Evolutionary conservation across 2,113 vertebrate genomes (phyloP), one percentile per base, ranked within the genome.

Genomic region (Nipponia nippon): DNA sequence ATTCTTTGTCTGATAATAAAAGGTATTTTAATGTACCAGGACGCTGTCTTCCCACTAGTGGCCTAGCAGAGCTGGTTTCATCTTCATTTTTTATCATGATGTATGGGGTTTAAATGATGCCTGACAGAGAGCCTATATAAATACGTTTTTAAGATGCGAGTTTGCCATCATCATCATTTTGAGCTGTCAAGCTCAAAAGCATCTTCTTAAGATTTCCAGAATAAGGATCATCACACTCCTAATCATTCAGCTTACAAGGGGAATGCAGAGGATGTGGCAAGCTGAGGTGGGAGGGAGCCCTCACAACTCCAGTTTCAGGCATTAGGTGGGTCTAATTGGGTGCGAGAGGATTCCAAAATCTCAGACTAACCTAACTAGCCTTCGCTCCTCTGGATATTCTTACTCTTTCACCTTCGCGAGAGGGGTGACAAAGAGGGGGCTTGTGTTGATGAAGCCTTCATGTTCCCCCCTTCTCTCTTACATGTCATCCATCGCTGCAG

Each of bases 111-210:
- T 95, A 96, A 95, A 40, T 67, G 67, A 42, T 67, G 87, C 73
- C 82, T 89, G 94, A 89, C 73, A 72, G 83, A 92, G 76, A 89
- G 55, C 87, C 89, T 94, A 44, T 79, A 67, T 79, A 93, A 93
- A 82, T 89, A 55, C 5, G 7, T 67, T 91, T 90, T 87, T 93
- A 82, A 93, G 87, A 78, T 87, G 80, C 69, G 20, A 84, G 72
- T 82, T 96, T 91, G 61, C 59, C 50, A 71, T 94, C 47, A 50
- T 92, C 67, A 87, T 97, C 16, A 87, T 78, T 96, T 89, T 94
- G 52, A 93, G 77, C 81, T 93, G 83, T 94, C 87, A 92, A 63
- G 50, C 52, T 91, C 49, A 56, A 84, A 91, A 81, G 3, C 72
- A 44, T 77, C 65, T 34, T 47, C 17, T 77, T 40, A 70, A 0